Base-by-base conservation (phyloP, 2,888 invertebrate genomes). In the Cephus runcator region DNA sequence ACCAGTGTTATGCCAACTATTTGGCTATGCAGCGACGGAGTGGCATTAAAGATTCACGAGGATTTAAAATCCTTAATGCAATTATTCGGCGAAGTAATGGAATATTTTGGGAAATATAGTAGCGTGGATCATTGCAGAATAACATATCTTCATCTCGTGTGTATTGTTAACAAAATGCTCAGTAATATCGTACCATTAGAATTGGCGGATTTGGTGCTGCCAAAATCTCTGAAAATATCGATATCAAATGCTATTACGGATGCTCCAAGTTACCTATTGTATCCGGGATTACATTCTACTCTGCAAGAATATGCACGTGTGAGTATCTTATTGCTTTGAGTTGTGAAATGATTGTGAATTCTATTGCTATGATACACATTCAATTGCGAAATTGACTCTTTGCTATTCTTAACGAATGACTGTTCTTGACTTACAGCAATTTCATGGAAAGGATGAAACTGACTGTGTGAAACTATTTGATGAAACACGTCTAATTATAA, bases 1-100 rank as follows among this genome's bases (percentile, higher is more conserved):
- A 91, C 93, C 68, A 93, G 94, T 85, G 90, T 95, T 0, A 92
- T 90, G 85, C 93, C 93, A 33, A 88, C 90, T 69, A 93, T 95
- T 81, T 95, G 95, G 95, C 89, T 91, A 15, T 87, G 87, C 34
- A 83, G 82, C 11, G 88, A 91, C 35, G 81, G 77, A 11, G 77
- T 86, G 31, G 87, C 89, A 6, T 77, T 86, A 4, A 88, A 86
- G 80, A 84, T 89, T 36, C 87, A 82, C 4, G 87, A 90, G 73
- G 85, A 87, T 36, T 77, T 91, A 30, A 90, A 88, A 81, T 69
- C 73, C 4, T 80, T 90, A 6, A 92, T 95, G 89, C 91, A 93
- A n/a, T 90, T 93, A 81, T 88, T 94, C 80, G 95, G 94, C 23
- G 94, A 94, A 81, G 84, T 88, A 9, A 77, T 89, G 75, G 86